Base-by-base conservation (phyloP, 2,113 vertebrate species). In the Muscicapa adusta region DNA sequence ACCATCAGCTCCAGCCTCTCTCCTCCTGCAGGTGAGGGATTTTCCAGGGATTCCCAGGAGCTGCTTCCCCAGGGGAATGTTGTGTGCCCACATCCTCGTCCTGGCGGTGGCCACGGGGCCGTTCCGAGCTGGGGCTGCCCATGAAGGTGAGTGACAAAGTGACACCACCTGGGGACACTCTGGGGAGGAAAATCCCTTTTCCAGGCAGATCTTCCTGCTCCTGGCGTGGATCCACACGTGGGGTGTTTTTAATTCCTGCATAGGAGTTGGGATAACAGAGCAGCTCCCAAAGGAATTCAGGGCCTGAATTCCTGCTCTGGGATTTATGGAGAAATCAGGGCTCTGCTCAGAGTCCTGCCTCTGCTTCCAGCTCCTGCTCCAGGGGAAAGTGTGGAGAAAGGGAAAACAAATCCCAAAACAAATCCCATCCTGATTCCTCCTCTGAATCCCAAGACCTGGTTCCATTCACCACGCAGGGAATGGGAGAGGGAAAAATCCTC, bases 71-170 rank as follows among this genome's bases (percentile, higher is more conserved):
- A 85, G 51, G 88, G 93, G 24, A 50, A 83, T 96, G 70, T 17
- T 71, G 18, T 54, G 5, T 12, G 31, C 50, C 14, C 70, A 18
- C 33, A 40, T 97, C 68, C 72, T 98, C 1, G 36, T 45, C 33
- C 67, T 98, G 48, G 88, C 8, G 2, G 68, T 43, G 42, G 62
- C 92, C 57, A 8, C 40, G 60, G 57, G 43, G 26, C 82, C 61
- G 0, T 47, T 75, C 29, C 19, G 18, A 91, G 81, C 67, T 0
- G 3, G 70, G 76, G 84, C 77, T 3, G 7, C 8, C 10, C 94
- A 36, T 12, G 94, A 96, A 85, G 95, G 96, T 97, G 78, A 5
- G 93, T 57, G 47, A 16, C 51, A 48, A 48, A n/a, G 28, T 7
- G 58, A 6, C 60, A 34, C 6, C 26, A 50, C 47, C 47, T 50